Evolutionary conservation across 2,888 invertebrate genomes (phyloP).

Genomic region (Leptinotarsa haldemani): DNA sequence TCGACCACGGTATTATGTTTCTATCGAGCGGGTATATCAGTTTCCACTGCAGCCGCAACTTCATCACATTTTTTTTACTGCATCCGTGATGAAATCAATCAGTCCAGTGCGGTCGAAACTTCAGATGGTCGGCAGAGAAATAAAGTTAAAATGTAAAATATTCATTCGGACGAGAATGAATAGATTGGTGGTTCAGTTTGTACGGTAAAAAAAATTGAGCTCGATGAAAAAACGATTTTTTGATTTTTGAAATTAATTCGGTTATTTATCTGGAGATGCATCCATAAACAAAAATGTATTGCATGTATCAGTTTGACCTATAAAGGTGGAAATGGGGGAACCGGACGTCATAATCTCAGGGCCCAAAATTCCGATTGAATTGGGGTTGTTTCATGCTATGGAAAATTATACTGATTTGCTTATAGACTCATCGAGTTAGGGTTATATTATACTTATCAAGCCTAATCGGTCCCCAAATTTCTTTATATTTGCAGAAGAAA

Average conservation of each 20-base stretch:
- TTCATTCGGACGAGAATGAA: neutral
- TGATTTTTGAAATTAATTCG: neutral
- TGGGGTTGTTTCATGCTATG: no score
- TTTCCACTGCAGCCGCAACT: slow-evolving; percentile 28
- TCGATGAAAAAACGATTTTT: neutral
- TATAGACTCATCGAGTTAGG: no score
- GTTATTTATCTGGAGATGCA: no score
- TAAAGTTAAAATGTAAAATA: neutral
- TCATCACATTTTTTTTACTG: slow-evolving; percentile 8
- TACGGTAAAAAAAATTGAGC: neutral
- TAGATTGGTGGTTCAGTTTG: neutral
- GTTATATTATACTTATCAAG: no score
- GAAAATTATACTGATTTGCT: no score
- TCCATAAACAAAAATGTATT: no score
- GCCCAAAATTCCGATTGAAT: no score
- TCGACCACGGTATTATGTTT: slow-evolving; percentile 31
- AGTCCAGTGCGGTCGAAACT: neutral
- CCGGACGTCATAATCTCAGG: no score
- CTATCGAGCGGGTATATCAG: slow-evolving; percentile 28
- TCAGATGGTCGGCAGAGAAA: neutral
- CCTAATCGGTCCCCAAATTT: no score
- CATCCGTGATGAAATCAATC: slow-evolving; percentile 5
- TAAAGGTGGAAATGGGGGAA: no score
- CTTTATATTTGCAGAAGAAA: no score
- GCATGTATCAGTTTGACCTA: no score